Conservation (phyloP, 1,140 invertebrate genomes). For the Pogonomyrmex californicus region DNA sequence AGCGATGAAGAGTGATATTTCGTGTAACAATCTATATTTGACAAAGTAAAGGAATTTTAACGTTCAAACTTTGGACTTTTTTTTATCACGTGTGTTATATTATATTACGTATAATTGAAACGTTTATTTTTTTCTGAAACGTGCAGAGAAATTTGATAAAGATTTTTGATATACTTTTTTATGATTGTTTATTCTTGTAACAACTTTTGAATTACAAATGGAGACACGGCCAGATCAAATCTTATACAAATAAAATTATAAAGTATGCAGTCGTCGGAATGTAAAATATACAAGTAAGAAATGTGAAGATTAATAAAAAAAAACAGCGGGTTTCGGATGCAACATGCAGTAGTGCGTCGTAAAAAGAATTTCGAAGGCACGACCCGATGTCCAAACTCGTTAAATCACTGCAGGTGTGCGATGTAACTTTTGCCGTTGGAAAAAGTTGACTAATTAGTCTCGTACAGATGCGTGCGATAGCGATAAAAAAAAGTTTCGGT, state of each 20-base stretch:
- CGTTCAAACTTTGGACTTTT: not conserved
- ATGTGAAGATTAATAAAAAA: conserved; percentile 41
- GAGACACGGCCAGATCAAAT: not conserved
- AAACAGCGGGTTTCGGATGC: not conserved
- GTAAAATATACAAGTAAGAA: conserved; percentile 13
- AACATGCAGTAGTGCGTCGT: not conserved
- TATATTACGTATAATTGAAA: not conserved
- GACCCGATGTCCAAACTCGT: conserved; percentile 45
- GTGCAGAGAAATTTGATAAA: not conserved
- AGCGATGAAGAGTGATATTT: not conserved
- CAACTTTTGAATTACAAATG: not conserved
- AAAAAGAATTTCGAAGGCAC: conserved; percentile 33
- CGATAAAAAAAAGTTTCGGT: conserved; percentile 42
- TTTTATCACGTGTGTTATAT: not conserved
- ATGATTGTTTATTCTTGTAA: not conserved
- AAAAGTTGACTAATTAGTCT: conserved; percentile 60
- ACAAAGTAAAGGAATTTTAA: not conserved
- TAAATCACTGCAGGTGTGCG: conserved; percentile 63
- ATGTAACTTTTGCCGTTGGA: conserved; percentile 48
- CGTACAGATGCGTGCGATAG: conserved; percentile 26
- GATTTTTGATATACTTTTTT: not conserved
- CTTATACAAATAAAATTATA: conserved; percentile 7
- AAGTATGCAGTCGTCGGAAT: not conserved
- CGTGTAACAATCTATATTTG: not conserved
- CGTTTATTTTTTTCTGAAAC: not conserved